Conservation (phyloP, 1,140 invertebrate genomes). For the Ephestia elutella region DNA sequence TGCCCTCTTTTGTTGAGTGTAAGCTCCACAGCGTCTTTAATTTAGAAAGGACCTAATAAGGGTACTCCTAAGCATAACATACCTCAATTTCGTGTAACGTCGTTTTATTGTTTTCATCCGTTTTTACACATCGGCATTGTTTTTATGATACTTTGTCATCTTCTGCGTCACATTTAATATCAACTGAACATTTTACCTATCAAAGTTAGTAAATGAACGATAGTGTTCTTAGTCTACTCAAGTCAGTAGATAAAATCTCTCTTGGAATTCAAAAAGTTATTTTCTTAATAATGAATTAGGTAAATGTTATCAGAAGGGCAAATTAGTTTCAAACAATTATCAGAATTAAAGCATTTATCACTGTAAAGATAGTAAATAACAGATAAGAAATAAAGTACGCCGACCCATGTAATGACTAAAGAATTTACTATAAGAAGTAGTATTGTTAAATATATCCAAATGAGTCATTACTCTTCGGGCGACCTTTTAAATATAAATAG, state of each 20-base stretch:
- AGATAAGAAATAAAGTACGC: background rate
- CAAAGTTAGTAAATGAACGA: too few species aligned
- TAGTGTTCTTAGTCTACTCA: too few species aligned
- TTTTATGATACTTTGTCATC: too few species aligned
- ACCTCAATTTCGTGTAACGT: too few species aligned
- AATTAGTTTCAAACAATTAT: background rate
- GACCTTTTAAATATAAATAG: conserved; percentile 29
- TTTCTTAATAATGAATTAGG: conserved; percentile 1
- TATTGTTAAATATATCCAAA: conserved; percentile 1
- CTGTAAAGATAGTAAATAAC: background rate
- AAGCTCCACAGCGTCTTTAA: conserved; percentile 12
- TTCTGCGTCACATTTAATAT: too few species aligned
- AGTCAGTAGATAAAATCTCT: background rate
- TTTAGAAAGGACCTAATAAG: conserved; percentile 24
- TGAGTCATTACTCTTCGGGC: background rate
- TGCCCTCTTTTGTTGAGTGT: conserved; percentile 23
- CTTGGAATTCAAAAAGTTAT: too few species aligned
- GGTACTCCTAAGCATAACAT: background rate
- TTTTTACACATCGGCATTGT: too few species aligned
- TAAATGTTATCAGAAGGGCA: too few species aligned
- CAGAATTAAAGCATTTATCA: conserved; percentile 4
- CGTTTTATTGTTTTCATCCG: too few species aligned
- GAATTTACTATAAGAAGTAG: background rate
- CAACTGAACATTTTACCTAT: too few species aligned
- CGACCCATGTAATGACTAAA: background rate